Evolutionary conservation across 2,888 invertebrate genomes (phyloP).

Genomic region (Pollenia amentaria): DNA sequence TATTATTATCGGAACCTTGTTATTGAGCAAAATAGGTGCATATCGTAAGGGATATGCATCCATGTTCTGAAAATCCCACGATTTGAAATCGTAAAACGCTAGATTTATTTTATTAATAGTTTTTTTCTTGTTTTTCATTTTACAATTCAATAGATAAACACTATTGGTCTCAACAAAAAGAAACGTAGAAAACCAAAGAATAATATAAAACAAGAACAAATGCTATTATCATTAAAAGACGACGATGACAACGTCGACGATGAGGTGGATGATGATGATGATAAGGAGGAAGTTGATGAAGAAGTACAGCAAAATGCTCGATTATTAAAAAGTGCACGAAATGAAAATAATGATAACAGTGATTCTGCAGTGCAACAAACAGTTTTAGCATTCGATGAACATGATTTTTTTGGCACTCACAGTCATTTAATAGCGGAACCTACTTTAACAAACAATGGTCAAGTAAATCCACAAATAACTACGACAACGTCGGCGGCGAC

Average conservation of each 20-base stretch:
- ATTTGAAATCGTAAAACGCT: no score
- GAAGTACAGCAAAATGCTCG: slow-evolving; percentile 10
- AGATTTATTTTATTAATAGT: no score
- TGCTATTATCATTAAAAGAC: slow-evolving; percentile 79
- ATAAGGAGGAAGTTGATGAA: slow-evolving; percentile 52
- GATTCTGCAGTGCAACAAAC: slow-evolving; percentile 69
- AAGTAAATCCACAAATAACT: slow-evolving; percentile 50
- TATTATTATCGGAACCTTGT: no score
- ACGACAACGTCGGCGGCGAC: slow-evolving; percentile 13
- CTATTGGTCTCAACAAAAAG: slow-evolving; percentile 77
- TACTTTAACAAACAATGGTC: slow-evolving; percentile 63
- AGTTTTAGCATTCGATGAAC: slow-evolving; percentile 64
- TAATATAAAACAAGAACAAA: slow-evolving; percentile 76
- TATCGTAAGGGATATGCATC: no score
- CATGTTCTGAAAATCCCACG: no score
- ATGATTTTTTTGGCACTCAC: slow-evolving; percentile 73
- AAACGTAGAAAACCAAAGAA: slow-evolving; percentile 78
- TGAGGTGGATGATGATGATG: slow-evolving; percentile 39
- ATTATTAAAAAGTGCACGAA: neutral
- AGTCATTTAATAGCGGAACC: slow-evolving; percentile 31
- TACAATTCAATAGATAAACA: slow-evolving; percentile 78
- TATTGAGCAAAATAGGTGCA: no score
- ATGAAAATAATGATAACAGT: slow-evolving; percentile 24
- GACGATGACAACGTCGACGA: slow-evolving; percentile 71
- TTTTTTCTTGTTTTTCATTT: slow-evolving; percentile 18